These are phyloP conservation scores for Pollenia angustigena DNA, from an alignment of 2,888 invertebrate species.

Conservation along the genomic window DNA sequence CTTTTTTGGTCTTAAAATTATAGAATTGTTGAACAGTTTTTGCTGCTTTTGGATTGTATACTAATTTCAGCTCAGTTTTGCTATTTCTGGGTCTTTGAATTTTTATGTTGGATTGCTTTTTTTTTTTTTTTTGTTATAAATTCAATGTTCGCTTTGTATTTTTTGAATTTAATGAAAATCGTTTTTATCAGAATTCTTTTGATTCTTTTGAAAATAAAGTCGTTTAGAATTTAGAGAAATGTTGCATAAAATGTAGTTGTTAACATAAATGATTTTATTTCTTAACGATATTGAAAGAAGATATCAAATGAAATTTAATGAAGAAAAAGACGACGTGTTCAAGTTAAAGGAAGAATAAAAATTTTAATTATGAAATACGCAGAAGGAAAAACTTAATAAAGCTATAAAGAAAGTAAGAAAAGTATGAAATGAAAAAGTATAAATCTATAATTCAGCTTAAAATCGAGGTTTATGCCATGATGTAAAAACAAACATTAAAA, in stretches of 20 bases:
- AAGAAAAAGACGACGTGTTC: background rate
- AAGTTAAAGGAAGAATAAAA: background rate
- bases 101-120: conserved; percentile 43
- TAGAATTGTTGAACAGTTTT: conserved; percentile 35
- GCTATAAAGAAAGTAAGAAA: too few species aligned
- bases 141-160: conserved; percentile 11
- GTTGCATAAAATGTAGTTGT: conserved; percentile 56
- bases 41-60: conserved; percentile 46
- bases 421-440: background rate
- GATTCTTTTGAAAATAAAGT: conserved; percentile 40
- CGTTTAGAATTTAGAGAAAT: conserved; percentile 48
- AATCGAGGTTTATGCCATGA: too few species aligned
- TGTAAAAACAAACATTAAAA: too few species aligned
- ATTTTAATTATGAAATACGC: too few species aligned
- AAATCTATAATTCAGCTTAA: background rate
- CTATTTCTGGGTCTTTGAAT: conserved; percentile 4
- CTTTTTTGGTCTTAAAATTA: conserved; percentile 38
- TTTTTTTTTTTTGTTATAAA: conserved; percentile 10
- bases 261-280: conserved; percentile 35
- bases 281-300: background rate
- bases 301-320: background rate
- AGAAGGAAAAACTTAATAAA: too few species aligned
- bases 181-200: conserved; percentile 37
- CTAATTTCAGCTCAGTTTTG: conserved; percentile 9
- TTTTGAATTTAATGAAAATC: conserved; percentile 35